These are phyloP conservation scores for Yponomeuta evonymella DNA, from an alignment of 2,888 invertebrate species.

Conservation along the genomic window DNA sequence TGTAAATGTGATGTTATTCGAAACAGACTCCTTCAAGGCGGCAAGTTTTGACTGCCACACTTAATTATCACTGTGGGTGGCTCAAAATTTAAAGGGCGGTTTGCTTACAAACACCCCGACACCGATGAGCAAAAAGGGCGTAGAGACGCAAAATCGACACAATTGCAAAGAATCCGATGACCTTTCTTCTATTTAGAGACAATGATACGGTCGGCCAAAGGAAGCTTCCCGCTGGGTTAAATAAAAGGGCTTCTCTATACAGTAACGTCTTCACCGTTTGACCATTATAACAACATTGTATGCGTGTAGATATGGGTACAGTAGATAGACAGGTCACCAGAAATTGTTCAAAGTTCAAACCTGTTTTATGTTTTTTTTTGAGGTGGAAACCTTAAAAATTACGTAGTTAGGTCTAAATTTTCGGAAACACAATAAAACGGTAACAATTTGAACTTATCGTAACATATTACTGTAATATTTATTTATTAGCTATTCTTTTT, in stretches of 20 bases:
- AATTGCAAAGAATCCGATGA: conserved; percentile 45
- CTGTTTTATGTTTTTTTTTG: too few species aligned
- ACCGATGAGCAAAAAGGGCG: conserved; percentile 51
- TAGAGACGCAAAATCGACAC: conserved; percentile 44
- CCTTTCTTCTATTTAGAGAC: conserved; percentile 38
- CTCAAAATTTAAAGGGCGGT: conserved; percentile 44
- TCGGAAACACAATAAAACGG: too few species aligned
- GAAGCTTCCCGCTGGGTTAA: conserved; percentile 61
- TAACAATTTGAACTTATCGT: not conserved
- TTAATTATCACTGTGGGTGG: conserved; percentile 51
- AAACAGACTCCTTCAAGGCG: too few species aligned
- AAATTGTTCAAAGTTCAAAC: not conserved
- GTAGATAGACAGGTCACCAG: not conserved
- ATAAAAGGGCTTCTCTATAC: conserved; percentile 27
- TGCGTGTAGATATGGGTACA: not conserved
- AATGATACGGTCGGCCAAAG: conserved; percentile 21
- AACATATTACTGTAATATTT: not conserved
- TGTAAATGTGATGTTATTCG: too few species aligned
- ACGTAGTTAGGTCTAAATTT: too few species aligned
- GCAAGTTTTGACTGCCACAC: not conserved
- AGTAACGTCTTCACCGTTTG: conserved; percentile 55
- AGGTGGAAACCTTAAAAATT: too few species aligned
- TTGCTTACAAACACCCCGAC: conserved; percentile 60
- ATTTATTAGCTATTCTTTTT: too few species aligned
- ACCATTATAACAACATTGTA: conserved; percentile 2